A percentile compares a stretch with the other conserved stretches of the same genome.
Conservation (phyloP, 1,140 invertebrate species). For the Drosophila rufa region DNA sequence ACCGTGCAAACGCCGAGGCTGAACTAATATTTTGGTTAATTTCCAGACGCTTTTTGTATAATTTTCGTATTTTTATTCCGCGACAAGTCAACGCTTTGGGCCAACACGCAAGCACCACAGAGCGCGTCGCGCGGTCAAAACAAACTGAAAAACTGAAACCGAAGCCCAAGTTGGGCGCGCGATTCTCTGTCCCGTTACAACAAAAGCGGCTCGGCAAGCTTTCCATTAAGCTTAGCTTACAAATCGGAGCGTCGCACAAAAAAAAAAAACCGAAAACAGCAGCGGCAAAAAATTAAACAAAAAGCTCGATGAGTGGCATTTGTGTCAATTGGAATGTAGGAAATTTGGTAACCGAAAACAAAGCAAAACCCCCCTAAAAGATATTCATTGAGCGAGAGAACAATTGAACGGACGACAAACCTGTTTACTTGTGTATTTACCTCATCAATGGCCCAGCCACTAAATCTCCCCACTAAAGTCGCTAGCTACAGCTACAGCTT, state of each 20-base stretch:
- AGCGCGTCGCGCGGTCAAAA: constrained; percentile 59
- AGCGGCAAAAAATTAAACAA: constrained; percentile 9
- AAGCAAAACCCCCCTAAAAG: constrained; percentile 15
- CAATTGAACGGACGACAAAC: constrained; percentile 42
- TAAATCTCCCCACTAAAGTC: constrained; percentile 19
- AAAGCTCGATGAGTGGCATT: constrained; percentile 36
- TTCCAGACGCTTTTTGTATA: neutral
- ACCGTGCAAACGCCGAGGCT: neutral
- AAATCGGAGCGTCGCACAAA: constrained; percentile 12
- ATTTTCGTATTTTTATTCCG: constrained; percentile 12
- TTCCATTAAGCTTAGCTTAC: constrained; percentile 40
- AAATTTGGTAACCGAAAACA: constrained; percentile 45
- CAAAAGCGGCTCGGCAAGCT: constrained; percentile 33
- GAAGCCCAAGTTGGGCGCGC: constrained; percentile 31
- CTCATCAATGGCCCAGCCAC: constrained; percentile 13
- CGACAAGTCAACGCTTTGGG: constrained; percentile 30
- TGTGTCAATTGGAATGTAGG: constrained; percentile 28
- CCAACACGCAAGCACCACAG: constrained; percentile 35
- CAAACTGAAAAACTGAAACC: constrained; percentile 78
- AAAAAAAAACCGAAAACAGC: neutral
- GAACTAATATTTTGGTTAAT: constrained; percentile 16
- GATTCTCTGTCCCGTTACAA: constrained; percentile 48
- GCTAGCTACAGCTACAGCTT: neutral
- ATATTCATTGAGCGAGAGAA: constrained; percentile 39
- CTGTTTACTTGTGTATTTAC: constrained; percentile 30